Conservation (phyloP, 2,113 vertebrate species). For the Oreochromis spilurus region DNA sequence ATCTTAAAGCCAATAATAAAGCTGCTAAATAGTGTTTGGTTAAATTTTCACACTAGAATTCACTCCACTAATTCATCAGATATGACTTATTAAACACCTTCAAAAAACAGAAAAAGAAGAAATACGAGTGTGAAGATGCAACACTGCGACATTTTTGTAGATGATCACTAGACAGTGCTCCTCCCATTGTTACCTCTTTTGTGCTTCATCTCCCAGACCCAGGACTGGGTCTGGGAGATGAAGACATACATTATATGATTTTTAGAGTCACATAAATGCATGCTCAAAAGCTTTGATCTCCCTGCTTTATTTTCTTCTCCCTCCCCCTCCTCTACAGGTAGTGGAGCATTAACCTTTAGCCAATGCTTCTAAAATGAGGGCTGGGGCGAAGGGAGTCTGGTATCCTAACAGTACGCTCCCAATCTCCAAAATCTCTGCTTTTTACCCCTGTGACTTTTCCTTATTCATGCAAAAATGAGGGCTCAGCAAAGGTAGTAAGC, state of each 20-base stretch:
- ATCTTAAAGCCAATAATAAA: neutral
- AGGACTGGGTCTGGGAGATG: neutral
- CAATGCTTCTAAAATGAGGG: conserved; percentile 61
- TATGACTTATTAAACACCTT: neutral
- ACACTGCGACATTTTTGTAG: neutral
- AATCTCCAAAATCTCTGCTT: conserved; percentile 15
- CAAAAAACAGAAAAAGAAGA: neutral
- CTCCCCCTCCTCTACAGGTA: conserved; percentile 24
- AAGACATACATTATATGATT: neutral
- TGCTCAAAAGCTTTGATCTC: conserved; percentile 22
- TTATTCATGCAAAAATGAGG: conserved; percentile 1
- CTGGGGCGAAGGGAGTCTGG: conserved; percentile 39
- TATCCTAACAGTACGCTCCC: conserved; percentile 12
- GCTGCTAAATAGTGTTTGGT: neutral
- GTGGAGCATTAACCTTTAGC: conserved; percentile 60
- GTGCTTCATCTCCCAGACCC: neutral
- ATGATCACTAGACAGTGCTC: neutral
- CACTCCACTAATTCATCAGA: neutral
- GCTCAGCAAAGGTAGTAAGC: conserved; percentile 7
- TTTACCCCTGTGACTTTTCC: conserved; percentile 21
- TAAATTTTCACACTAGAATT: neutral
- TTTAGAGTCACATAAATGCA: conserved; percentile 7
- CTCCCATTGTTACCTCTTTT: neutral
- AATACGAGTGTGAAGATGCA: neutral
- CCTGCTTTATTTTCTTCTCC: neutral